Conservation (phyloP, 1,140 invertebrate species). For the Telenomus remus region DNA sequence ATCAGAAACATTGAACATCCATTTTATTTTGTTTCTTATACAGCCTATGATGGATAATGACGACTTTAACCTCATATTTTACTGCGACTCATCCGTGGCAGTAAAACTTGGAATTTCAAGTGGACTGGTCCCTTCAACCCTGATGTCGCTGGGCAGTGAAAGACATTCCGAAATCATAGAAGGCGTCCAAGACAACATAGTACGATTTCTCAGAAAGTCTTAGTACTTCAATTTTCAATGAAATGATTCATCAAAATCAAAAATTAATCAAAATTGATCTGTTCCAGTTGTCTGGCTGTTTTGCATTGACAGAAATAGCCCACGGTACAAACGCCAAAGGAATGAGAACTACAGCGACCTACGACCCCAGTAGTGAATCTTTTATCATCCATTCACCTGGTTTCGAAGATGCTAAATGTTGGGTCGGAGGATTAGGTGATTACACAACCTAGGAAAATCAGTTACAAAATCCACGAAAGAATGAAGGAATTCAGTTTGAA, state of each 20-base stretch:
- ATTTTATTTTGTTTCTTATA: conserved; percentile 11
- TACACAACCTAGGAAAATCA: no score
- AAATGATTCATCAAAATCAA: no score
- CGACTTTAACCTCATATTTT: conserved; percentile 74
- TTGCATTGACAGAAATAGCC: conserved; percentile 93
- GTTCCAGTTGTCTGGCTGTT: conserved; percentile 83
- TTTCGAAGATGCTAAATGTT: conserved; percentile 96
- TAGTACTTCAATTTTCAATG: conserved; percentile 1
- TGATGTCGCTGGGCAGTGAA: conserved; percentile 85
- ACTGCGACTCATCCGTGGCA: conserved; percentile 80
- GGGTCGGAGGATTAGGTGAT: conserved; percentile 91
- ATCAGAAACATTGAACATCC: no score
- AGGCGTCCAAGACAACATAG: conserved; percentile 78
- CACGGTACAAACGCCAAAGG: conserved; percentile 96
- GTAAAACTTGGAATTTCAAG: conserved; percentile 82
- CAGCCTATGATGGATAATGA: conserved; percentile 29
- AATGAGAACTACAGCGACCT: conserved; percentile 93
- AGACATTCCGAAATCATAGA: conserved; percentile 83
- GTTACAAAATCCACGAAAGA: no score
- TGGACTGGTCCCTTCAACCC: conserved; percentile 81
- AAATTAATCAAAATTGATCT: not conserved
- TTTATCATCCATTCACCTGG: conserved; percentile 95
- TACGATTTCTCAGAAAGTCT: conserved; percentile 55
- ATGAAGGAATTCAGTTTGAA: no score
- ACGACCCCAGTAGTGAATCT: conserved; percentile 84